Evolutionary conservation across 2,888 invertebrate species (phyloP), one percentile per base, ranked within the genome.

Genomic region (Aphelenchoides bicaudatus): DNA sequence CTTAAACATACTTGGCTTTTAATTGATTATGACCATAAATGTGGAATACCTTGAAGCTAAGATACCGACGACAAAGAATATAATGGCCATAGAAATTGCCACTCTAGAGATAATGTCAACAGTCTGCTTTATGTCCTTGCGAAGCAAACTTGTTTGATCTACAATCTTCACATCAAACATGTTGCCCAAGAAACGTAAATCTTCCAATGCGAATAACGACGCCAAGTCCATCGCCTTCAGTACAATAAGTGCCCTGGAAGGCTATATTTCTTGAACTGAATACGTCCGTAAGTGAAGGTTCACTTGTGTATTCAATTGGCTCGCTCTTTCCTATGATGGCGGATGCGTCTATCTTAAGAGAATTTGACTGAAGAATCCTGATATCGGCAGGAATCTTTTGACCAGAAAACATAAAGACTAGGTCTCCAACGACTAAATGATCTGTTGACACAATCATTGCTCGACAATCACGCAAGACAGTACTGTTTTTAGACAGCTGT

Each of bases 391-490:
- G 74, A 6, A 76, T 65, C 38, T 68, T 66, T 46, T 67, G 68
- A 13, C 76, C 72, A 19, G 66, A 56, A 47, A 64, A 34, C 6
- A 51, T 21, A 8, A 16, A 37, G 1, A 51, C 23, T 16, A 51
- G 21, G 3, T 51, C 52, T 8, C 52, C 52, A 1, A 38, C 38
- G 6, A 51, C 52, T 8, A 51, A 19, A 21, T 38, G 19, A 19
- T 51, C 52, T 19, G 52, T 28, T 19, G 69, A 58, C 4, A 76
- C 62, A 37, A 64, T 68, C 76, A 90, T 83, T 81, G 91, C 91
- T 82, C 91, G 90, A 72, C 91, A 91, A 82, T 91, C 91, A 73
- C 94, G 87, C 76, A 93, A 70, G 16, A 80, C 82, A 6, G 63
- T 57, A 28, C 52, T 38, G 4, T 30, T 34, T 29, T 51, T n/a